A percentile compares a stretch with the other conserved stretches of the same genome.
Evolutionary conservation across 2,797 vertebrate genomes (phyloP).

Genomic region (Amazonetta brasiliensis): DNA sequence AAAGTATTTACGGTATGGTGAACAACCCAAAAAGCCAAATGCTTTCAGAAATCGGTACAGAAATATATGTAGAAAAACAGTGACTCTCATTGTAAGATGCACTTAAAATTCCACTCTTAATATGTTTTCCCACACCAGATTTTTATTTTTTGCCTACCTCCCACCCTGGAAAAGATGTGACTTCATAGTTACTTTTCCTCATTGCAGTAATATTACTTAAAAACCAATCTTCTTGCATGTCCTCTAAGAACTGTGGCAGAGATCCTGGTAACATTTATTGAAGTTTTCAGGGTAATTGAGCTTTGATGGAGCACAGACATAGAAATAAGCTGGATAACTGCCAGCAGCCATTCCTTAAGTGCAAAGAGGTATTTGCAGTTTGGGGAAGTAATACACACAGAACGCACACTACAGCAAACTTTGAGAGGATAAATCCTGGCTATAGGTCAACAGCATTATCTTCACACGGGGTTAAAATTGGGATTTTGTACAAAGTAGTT

Average conservation of each 20-base stretch:
- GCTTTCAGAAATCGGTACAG: background rate
- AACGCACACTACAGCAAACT: background rate
- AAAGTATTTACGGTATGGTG: background rate
- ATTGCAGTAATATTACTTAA: background rate
- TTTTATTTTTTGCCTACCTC: background rate
- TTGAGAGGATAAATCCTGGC: background rate
- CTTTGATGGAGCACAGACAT: conserved; percentile 48
- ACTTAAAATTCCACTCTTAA: background rate
- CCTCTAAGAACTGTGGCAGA: conserved; percentile 17
- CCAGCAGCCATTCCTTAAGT: conserved; percentile 43
- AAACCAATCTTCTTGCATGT: background rate
- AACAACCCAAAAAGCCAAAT: background rate
- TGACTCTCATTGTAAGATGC: background rate
- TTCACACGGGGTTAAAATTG: background rate
- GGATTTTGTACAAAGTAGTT: background rate
- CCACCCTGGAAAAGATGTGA: background rate
- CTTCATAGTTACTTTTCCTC: background rate
- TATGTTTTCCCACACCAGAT: background rate
- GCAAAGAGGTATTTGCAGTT: conserved; percentile 13
- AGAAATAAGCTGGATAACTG: conserved; percentile 53
- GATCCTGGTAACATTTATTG: conserved; percentile 45
- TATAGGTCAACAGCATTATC: background rate
- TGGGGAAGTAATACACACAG: background rate
- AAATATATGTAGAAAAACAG: background rate
- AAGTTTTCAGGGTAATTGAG: conserved; percentile 46